Base-by-base conservation (phyloP, 2,888 invertebrate species). In the Lypha dubia region DNA sequence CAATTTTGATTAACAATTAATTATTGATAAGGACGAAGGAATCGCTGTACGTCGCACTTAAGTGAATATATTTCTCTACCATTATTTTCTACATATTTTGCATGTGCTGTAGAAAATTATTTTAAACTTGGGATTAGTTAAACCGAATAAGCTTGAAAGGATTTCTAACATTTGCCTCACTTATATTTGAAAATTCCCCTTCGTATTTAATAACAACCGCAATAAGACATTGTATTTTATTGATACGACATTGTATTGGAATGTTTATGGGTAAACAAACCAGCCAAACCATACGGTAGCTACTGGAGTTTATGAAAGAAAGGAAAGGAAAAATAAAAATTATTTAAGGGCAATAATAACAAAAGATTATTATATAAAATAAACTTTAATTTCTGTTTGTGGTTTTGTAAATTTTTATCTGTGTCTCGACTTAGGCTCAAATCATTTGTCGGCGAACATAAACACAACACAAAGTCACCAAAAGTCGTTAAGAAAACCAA, bases 271-370 rank as follows among this genome's bases (percentile, higher is more conserved):
- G 20, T 28, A n/a, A n/a, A 15, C 22, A 53, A 70, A 77, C 38
- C 5, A 71, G n/a, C n/a, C n/a, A 67, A 80, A 73, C 70, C 80
- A 74, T 73, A 84, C 84, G 81, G 84, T 84, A 84, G 84, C 81
- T 63, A 49, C 49, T 17, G 62, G 46, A 46, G 38, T 11, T 76
- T n/a, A n/a, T n/a, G n/a, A n/a, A n/a, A n/a, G 38, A 58, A 73
- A 15, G 32, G 1, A 35, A 60, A 67, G n/a, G 38, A 15, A 51
- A 63, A 44, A 58, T 60, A 20, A 60, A 41, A 58, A 22, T 4
- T 9, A 22, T 62, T 56, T 22, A 41, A 41, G 8, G n/a, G 15
- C 41, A 41, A 20, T 24, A 28, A 75, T 32, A 75, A 38, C n/a
- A 32, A 46, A 68, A 70, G 24, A 75, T 35, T 32, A 46, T 56